Percentiles rank a stretch among this genome's conserved stretches.
phyloP scores from a whole-genome alignment of 2,888 invertebrate genomes.

The Dynastes grantii region DNA sequence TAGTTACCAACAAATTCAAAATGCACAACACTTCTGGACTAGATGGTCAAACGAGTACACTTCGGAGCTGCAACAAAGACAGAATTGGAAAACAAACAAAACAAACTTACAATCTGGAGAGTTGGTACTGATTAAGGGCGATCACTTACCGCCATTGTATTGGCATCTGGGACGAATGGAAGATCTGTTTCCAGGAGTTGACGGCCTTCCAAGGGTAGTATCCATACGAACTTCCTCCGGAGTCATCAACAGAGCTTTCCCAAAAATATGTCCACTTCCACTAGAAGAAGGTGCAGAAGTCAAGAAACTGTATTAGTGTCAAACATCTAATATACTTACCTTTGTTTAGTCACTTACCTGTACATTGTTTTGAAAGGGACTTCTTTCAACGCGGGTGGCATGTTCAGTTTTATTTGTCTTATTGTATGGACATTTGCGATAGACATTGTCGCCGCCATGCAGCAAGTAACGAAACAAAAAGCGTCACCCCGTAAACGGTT shows the following conservation, averaged over 20 bases:
- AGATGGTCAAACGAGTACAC: conserved; percentile 59
- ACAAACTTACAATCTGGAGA: background rate
- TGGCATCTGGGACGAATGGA: background rate
- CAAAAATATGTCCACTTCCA: background rate
- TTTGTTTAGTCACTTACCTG: too few relatives aligned
- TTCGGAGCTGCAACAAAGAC: conserved; percentile 55
- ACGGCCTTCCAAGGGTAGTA: background rate
- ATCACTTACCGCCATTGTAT: background rate
- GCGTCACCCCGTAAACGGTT: too few relatives aligned
- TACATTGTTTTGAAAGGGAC: too few relatives aligned
- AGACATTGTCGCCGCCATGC: too few relatives aligned
- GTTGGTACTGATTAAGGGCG: background rate
- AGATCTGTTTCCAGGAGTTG: background rate
- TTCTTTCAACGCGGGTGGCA: too few relatives aligned
- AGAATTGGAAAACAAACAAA: background rate
- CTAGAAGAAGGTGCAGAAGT: background rate
- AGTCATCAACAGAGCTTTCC: background rate
- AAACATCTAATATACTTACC: too few relatives aligned
- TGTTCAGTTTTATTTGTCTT: too few relatives aligned
- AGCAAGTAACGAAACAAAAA: too few relatives aligned
- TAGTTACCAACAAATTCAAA: conserved; percentile 57
- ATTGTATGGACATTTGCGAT: too few relatives aligned
- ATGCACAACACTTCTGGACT: conserved; percentile 56
- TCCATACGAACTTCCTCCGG: background rate
- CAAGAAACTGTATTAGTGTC: too few relatives aligned